These are phyloP conservation scores for Papilio protenor DNA, from an alignment of 2,888 invertebrate species.

Conservation along the genomic window DNA sequence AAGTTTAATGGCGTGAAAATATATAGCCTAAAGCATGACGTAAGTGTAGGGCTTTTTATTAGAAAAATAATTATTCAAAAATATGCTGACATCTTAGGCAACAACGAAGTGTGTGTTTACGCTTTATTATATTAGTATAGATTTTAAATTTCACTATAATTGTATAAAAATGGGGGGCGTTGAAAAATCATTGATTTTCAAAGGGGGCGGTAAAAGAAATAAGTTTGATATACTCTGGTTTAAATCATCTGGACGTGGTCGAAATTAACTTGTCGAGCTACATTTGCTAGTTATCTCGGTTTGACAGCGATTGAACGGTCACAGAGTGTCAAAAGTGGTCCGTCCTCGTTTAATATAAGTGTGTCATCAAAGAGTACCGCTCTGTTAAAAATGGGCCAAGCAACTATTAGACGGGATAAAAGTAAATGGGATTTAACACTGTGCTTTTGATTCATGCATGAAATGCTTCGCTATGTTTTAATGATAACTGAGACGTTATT, in stretches of 20 bases:
- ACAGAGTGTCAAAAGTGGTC: constrained; percentile 36
- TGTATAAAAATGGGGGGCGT: too few species aligned
- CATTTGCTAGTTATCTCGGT: constrained; percentile 27
- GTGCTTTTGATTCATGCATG: constrained; percentile 9
- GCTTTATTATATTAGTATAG: too few species aligned
- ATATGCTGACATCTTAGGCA: too few species aligned
- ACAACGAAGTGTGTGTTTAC: too few species aligned
- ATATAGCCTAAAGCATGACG: too few species aligned
- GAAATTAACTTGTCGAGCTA: constrained; percentile 5
- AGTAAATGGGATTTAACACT: constrained; percentile 31
- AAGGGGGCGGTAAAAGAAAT: too few species aligned
- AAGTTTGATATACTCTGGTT: too few species aligned
- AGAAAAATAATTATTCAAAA: too few species aligned
- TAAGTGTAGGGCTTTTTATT: too few species aligned
- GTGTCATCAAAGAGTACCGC: constrained; percentile 33
- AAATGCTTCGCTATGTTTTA: constrained; percentile 2
- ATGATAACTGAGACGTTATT: not conserved
- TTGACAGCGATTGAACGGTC: constrained; percentile 39
- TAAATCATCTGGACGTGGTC: not conserved
- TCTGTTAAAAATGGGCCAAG: constrained; percentile 35
- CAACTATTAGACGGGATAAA: constrained; percentile 37
- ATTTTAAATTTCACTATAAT: too few species aligned
- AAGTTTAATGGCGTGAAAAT: too few species aligned
- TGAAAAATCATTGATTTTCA: too few species aligned
- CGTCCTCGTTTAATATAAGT: constrained; percentile 6